Evolutionary conservation across 2,888 invertebrate genomes (phyloP).

Genomic region (Cephus nigrinus): DNA sequence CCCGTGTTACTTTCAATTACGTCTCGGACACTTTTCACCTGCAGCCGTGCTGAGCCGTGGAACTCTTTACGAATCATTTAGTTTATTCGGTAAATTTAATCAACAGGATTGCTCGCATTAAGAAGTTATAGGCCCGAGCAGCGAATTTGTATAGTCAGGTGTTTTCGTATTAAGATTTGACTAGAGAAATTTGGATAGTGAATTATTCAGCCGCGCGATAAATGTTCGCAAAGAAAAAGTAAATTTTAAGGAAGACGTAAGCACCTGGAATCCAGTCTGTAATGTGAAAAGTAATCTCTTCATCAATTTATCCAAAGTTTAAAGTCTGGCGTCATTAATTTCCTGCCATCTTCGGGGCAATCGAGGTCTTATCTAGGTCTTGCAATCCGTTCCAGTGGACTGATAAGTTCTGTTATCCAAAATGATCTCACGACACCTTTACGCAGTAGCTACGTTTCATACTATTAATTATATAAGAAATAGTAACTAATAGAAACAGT

Average conservation of each 20-base stretch:
- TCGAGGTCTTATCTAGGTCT: conserved; percentile 31
- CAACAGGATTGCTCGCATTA: background rate
- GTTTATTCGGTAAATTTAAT: background rate
- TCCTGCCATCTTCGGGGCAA: conserved; percentile 31
- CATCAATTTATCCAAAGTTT: background rate
- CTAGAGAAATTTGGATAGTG: too few relatives aligned
- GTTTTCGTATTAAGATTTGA: too few relatives aligned
- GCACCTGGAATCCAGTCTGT: conserved; percentile 28
- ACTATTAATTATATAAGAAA: background rate
- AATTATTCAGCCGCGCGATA: background rate
- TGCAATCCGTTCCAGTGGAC: conserved; percentile 12
- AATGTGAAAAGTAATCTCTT: conserved; percentile 38
- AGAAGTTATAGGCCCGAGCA: too few relatives aligned
- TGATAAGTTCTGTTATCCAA: background rate
- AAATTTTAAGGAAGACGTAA: background rate
- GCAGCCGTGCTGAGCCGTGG: background rate
- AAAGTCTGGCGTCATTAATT: conserved; percentile 27
- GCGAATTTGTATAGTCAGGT: too few relatives aligned
- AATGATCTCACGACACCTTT: background rate
- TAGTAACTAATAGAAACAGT: background rate
- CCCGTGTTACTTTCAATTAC: too few relatives aligned
- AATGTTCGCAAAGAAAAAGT: conserved; percentile 3
- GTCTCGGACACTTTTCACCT: too few relatives aligned
- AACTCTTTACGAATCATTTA: background rate
- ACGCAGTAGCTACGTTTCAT: background rate